Conservation (phyloP, 1,140 invertebrate genomes). For the Lucilia sericata region DNA sequence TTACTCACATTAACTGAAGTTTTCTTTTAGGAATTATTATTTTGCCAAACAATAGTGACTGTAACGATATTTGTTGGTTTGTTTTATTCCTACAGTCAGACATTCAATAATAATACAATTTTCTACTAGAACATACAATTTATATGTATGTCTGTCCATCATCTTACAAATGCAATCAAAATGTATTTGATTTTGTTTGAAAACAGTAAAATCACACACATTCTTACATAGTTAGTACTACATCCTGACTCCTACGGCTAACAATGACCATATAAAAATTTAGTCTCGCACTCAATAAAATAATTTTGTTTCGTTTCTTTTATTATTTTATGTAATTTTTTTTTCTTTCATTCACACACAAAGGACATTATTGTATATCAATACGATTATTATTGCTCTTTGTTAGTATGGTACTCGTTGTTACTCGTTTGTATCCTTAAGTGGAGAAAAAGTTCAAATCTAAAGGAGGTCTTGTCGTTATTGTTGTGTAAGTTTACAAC, state of each 20-base stretch:
- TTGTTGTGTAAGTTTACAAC: neutral
- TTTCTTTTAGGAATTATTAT: neutral
- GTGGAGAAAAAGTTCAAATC: slow-evolving; percentile 23
- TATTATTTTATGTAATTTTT: neutral
- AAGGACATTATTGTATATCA: slow-evolving; percentile 29
- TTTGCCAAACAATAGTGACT: slow-evolving; percentile 15
- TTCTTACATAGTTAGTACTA: too few relatives aligned
- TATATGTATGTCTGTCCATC: neutral
- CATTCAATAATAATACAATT: slow-evolving; percentile 17
- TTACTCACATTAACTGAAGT: neutral
- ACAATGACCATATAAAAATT: neutral
- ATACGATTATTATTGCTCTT: slow-evolving; percentile 32
- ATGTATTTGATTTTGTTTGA: neutral
- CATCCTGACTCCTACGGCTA: neutral
- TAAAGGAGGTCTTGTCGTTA: neutral
- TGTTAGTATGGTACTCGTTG: neutral
- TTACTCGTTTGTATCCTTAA: neutral
- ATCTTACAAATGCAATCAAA: neutral
- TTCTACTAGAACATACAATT: neutral
- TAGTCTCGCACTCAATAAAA: slow-evolving; percentile 6
- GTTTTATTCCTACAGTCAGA: neutral
- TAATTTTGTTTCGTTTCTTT: neutral
- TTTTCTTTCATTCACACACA: neutral
- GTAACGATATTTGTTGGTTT: neutral
- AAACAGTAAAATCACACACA: neutral